These are phyloP conservation scores for Nomada lathburiana DNA, from an alignment of 2,888 invertebrate species.

Conservation along the genomic window DNA sequence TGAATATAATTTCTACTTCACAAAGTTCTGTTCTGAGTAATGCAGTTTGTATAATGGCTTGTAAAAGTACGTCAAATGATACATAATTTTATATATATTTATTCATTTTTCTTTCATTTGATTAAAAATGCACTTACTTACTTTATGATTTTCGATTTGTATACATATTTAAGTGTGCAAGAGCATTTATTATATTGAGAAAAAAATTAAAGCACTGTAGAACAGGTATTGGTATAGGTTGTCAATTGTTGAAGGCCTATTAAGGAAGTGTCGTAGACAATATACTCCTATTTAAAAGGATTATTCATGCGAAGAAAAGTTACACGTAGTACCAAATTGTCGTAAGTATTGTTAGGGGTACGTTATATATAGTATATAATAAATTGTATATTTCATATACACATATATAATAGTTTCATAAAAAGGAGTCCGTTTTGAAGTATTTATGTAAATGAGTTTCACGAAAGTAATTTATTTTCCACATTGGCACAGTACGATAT, in stretches of 20 bases:
- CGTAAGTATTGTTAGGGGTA: constrained; percentile 60
- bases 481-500: constrained; percentile 25
- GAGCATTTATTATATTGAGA: constrained; percentile 38
- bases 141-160: constrained; percentile 15
- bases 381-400: constrained; percentile 24
- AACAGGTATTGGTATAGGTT: constrained; percentile 56
- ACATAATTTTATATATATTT: constrained; percentile 21
- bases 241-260: constrained; percentile 78
- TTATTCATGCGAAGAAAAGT: constrained; percentile 42
- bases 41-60: constrained; percentile 22
- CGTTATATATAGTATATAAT: constrained; percentile 49
- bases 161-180: constrained; percentile 36
- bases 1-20: constrained; percentile 22
- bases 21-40: constrained; percentile 24
- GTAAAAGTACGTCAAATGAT: constrained; percentile 25
- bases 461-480: constrained; percentile 36
- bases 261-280: constrained; percentile 72
- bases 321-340: constrained; percentile 54
- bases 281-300: constrained; percentile 65
- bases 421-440: constrained; percentile 37
- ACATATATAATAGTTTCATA: constrained; percentile 31
- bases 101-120: constrained; percentile 8
- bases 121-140: constrained; percentile 4
- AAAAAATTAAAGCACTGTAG: constrained; percentile 38
- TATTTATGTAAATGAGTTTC: constrained; percentile 18